Conservation (phyloP, 2,797 vertebrate genomes). For the Platalea minor region DNA sequence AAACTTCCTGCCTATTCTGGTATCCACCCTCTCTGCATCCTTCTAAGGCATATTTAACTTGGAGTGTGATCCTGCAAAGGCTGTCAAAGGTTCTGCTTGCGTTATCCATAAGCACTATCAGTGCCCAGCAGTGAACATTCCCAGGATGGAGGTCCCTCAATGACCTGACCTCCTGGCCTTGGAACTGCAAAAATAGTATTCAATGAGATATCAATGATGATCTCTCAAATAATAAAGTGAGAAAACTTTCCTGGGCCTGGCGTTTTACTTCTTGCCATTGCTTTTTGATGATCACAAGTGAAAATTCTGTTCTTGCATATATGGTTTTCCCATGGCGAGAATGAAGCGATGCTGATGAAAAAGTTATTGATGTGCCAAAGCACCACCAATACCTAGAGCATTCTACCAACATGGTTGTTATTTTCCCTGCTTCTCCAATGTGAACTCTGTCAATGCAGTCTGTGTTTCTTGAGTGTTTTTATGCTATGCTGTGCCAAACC, state of each 20-base stretch:
- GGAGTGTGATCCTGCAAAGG: not conserved
- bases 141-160: not conserved
- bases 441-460: not conserved
- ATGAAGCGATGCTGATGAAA: not conserved
- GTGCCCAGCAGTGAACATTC: not conserved
- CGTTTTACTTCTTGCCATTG: not conserved
- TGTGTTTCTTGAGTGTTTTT: not conserved
- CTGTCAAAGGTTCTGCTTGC: not conserved
- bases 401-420: not conserved
- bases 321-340: not conserved
- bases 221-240: not conserved
- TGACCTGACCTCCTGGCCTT: not conserved
- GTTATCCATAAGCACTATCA: not conserved
- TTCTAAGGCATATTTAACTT: not conserved
- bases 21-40: not conserved
- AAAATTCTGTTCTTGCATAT: not conserved
- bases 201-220: not conserved
- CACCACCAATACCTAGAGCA: not conserved
- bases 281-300: not conserved
- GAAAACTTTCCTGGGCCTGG: not conserved
- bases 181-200: not conserved
- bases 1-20: not conserved
- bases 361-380: not conserved
- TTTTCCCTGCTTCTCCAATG: not conserved
- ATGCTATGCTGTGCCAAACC: not conserved